Evolutionary conservation across 2,888 invertebrate species (phyloP).

Genomic region (Litoditis marina): DNA sequence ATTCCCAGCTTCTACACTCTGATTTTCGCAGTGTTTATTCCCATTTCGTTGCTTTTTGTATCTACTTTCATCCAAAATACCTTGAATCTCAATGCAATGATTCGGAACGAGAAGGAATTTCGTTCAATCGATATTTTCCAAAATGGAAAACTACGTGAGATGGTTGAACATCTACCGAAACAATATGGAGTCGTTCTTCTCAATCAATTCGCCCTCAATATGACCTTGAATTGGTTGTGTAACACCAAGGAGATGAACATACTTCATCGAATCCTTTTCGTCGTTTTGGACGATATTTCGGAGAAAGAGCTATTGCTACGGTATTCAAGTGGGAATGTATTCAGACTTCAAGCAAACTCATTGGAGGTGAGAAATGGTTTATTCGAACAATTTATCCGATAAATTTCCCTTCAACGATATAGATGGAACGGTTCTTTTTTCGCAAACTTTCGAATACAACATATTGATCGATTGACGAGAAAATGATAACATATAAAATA

Average conservation of each 20-base stretch:
- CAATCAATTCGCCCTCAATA: constrained; percentile 38
- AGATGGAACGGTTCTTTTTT: too few relatives aligned
- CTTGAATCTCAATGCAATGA: constrained; percentile 25
- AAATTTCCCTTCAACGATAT: too few relatives aligned
- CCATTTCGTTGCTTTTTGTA: constrained; percentile 7
- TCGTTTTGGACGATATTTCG: constrained; percentile 42
- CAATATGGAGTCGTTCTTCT: constrained; percentile 36
- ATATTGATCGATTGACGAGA: too few relatives aligned
- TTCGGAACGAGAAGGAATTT: constrained; percentile 35
- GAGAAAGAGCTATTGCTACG: constrained; percentile 23
- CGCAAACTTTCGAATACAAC: too few relatives aligned
- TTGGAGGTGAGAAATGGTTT: constrained; percentile 29
- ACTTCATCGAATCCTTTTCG: constrained; percentile 35
- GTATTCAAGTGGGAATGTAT: constrained; percentile 34
- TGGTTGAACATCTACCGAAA: constrained; percentile 18
- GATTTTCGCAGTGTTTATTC: too few relatives aligned
- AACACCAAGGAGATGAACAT: constrained; percentile 31
- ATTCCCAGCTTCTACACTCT: too few relatives aligned
- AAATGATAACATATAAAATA: too few relatives aligned
- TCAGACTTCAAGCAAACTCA: constrained; percentile 34
- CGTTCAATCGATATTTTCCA: constrained; percentile 16
- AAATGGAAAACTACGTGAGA: constrained; percentile 8
- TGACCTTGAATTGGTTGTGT: constrained; percentile 50
- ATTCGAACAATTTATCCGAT: not conserved
- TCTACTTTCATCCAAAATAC: constrained; percentile 24